Conservation (phyloP, 2,797 vertebrate genomes). For the Manis crassicaudata region DNA sequence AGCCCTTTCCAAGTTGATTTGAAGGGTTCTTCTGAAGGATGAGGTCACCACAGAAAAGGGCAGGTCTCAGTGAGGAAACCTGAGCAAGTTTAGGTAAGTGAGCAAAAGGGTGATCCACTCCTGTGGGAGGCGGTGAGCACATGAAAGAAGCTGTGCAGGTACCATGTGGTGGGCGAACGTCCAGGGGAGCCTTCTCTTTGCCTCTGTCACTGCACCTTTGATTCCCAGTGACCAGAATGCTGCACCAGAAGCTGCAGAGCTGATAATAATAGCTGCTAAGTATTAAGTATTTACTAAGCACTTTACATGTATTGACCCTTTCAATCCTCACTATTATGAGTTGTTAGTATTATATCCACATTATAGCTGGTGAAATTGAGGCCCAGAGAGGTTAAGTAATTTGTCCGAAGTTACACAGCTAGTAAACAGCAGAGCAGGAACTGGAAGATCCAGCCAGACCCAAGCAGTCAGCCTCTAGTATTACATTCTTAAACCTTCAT, state of each 20-base stretch:
- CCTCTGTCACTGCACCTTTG: not conserved
- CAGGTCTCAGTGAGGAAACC: not conserved
- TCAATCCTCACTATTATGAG: not conserved
- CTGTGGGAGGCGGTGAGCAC: not conserved
- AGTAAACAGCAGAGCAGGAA: not conserved
- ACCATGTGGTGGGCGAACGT: not conserved
- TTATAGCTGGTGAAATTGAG: constrained; percentile 26
- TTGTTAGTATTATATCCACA: not conserved
- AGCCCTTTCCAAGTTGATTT: not conserved
- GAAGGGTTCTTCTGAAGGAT: not conserved
- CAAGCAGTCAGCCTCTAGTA: not conserved
- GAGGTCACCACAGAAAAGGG: not conserved
- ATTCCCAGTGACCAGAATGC: not conserved
- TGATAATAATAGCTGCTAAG: not conserved
- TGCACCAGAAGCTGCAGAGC: not conserved
- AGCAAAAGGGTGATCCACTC: not conserved
- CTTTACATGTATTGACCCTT: not conserved
- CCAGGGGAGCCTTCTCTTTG: not conserved
- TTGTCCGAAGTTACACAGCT: not conserved
- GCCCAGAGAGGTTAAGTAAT: not conserved
- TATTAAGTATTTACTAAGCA: not conserved
- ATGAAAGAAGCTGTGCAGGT: not conserved
- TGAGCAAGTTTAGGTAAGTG: not conserved
- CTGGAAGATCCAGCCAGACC: not conserved
- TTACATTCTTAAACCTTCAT: not conserved